These are phyloP conservation scores for Limonius californicus DNA, from an alignment of 1,140 invertebrate species.

Conservation along the genomic window DNA sequence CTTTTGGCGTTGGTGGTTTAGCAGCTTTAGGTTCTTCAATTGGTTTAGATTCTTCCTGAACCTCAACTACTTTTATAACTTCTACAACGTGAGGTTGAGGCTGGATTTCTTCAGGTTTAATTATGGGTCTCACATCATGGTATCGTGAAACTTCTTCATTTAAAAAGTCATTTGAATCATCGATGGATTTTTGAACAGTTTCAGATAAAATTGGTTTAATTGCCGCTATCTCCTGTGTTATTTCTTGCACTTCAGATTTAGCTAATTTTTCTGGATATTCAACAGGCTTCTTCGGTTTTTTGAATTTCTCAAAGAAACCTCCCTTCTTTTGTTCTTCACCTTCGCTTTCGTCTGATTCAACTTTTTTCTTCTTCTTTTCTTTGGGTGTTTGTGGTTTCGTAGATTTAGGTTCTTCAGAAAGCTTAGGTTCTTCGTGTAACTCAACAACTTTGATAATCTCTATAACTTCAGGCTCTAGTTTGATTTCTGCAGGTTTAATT, in stretches of 20 bases:
- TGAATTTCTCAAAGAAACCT: slow-evolving; percentile 34
- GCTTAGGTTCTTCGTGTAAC: neutral
- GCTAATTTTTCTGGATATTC: slow-evolving; percentile 7
- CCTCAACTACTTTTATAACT: neutral
- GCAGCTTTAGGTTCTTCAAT: too few species aligned
- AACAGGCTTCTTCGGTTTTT: slow-evolving; percentile 33
- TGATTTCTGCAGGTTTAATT: neutral
- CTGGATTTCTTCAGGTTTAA: neutral
- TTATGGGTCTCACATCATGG: slow-evolving; percentile 14
- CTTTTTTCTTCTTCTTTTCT: slow-evolving; percentile 12
- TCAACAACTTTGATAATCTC: neutral
- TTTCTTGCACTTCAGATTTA: neutral
- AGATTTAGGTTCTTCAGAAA: slow-evolving; percentile 2
- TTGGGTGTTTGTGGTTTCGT: slow-evolving; percentile 11
- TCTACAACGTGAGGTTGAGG: neutral
- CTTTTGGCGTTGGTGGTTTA: neutral
- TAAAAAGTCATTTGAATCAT: slow-evolving; percentile 5
- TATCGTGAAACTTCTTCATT: slow-evolving; percentile 17
- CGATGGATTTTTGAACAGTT: neutral
- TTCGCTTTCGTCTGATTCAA: slow-evolving; percentile 6
- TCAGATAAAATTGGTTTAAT: neutral
- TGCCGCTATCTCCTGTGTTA: neutral
- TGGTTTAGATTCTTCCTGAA: neutral
- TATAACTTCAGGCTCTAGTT: too few species aligned
- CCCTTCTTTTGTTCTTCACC: slow-evolving; percentile 26